phyloP scores from a whole-genome alignment of 1,140 invertebrate species.

The Drosophila equinoxialis region DNA sequence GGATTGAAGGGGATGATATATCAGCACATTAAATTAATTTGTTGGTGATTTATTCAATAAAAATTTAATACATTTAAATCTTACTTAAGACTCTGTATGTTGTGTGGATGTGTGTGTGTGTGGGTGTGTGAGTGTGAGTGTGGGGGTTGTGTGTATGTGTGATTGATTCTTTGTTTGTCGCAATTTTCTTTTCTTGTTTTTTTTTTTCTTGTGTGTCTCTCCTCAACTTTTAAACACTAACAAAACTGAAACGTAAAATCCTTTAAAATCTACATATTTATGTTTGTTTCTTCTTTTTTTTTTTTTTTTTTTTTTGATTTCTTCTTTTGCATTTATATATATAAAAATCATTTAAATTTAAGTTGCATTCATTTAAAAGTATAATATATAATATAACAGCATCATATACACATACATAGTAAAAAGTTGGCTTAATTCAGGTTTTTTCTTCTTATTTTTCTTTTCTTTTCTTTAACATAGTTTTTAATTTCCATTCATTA shows the following conservation, averaged over 20 bases:
- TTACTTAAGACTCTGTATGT: constrained; percentile 6
- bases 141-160: not conserved
- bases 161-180: constrained; percentile 37
- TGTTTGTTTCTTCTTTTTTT: constrained; percentile 12
- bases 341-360: constrained; percentile 62
- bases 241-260: constrained; percentile 58
- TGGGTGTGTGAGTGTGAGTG: not conserved
- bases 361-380: constrained; percentile 67
- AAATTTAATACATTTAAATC: constrained; percentile 63
- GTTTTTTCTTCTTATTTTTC: constrained; percentile 38
- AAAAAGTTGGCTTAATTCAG: constrained; percentile 71
- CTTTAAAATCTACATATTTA: constrained; percentile 64
- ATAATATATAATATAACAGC: constrained; percentile 71
- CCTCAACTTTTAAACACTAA: constrained; percentile 51
- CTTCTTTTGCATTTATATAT: constrained; percentile 40
- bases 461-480: constrained; percentile 41
- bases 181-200: constrained; percentile 35
- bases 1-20: constrained; percentile 24
- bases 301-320: not conserved
- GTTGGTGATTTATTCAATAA: constrained; percentile 48
- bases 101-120: not conserved
- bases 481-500: constrained; percentile 20
- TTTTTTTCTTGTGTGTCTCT: constrained; percentile 26
- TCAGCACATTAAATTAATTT: constrained; percentile 30
- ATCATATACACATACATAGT: constrained; percentile 78